These are phyloP conservation scores for Melanostoma scalare DNA, from an alignment of 2,888 invertebrate genomes.

Conservation along the genomic window DNA sequence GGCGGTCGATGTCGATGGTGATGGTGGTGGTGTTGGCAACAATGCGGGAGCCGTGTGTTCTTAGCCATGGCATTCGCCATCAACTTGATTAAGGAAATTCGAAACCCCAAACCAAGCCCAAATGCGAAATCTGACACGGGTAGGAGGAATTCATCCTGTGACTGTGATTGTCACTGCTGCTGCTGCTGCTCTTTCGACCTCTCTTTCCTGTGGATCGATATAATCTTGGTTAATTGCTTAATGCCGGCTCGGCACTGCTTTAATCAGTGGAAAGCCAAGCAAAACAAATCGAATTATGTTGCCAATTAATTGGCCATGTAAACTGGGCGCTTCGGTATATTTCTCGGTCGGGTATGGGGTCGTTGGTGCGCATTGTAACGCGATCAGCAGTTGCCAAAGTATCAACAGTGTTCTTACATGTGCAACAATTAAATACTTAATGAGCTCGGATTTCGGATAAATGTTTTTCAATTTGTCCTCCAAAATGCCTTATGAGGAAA, in stretches of 20 bases:
- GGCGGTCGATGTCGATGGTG: not conserved
- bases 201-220: conserved; percentile 13
- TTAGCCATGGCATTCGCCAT: conserved; percentile 12
- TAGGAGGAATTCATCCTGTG: not conserved
- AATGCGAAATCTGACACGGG: conserved; percentile 28
- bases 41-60: not conserved
- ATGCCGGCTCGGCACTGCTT: conserved; percentile 38
- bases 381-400: conserved; percentile 28
- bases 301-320: conserved; percentile 54
- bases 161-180: not conserved
- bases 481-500: not conserved
- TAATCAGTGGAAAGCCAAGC: conserved; percentile 38
- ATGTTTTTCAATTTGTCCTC: conserved; percentile 8
- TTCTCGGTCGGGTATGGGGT: not conserved
- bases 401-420: conserved; percentile 22
- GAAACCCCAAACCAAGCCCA: not conserved
- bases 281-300: conserved; percentile 56
- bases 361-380: conserved; percentile 20
- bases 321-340: conserved; percentile 23
- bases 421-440: conserved; percentile 9
- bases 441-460: not conserved
- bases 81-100: conserved; percentile 31
- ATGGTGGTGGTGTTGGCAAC: not conserved
- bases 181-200: not conserved
- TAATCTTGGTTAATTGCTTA: conserved; percentile 62